Percentiles rank a stretch among this genome's conserved stretches.
These are phyloP conservation scores for Scrobipalpa costella DNA, from an alignment of 2,888 invertebrate genomes.

Conservation along the genomic window DNA sequence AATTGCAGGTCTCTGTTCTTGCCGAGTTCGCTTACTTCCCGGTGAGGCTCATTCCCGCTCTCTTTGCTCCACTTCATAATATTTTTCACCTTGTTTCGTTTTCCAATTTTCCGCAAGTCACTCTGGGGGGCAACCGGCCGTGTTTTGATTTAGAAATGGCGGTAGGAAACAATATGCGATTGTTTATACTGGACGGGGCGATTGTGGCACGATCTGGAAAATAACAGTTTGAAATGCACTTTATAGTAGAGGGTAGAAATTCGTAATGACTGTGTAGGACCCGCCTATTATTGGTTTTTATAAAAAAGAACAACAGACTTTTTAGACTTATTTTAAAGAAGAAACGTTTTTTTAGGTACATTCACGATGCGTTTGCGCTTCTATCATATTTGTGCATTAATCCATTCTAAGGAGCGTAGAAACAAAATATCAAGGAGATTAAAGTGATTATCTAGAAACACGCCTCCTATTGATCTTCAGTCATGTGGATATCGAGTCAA, in stretches of 20 bases:
- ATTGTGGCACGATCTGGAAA: background rate
- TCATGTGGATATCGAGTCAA: no score
- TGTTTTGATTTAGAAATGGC: slow-evolving; percentile 77
- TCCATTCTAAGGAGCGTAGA: no score
- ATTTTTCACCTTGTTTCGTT: slow-evolving; percentile 81
- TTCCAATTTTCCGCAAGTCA: slow-evolving; percentile 82
- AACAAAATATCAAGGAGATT: no score
- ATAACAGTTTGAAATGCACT: background rate
- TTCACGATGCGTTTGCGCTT: no score
- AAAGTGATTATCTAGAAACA: no score
- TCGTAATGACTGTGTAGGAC: no score
- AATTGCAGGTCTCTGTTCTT: background rate
- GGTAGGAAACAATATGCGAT: slow-evolving; percentile 34
- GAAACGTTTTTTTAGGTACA: no score
- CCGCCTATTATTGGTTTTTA: no score
- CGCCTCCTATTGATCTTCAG: no score
- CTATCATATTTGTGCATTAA: no score
- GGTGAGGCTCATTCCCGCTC: slow-evolving; percentile 17
- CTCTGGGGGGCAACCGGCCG: slow-evolving; percentile 78
- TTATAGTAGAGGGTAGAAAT: background rate
- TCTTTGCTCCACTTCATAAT: slow-evolving; percentile 70
- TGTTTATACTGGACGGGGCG: slow-evolving; percentile 38
- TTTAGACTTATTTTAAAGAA: no score
- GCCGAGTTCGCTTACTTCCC: background rate
- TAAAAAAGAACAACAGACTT: no score